phyloP scores from a whole-genome alignment of 2,113 vertebrate genomes.

The Cyprinus carpio region DNA sequence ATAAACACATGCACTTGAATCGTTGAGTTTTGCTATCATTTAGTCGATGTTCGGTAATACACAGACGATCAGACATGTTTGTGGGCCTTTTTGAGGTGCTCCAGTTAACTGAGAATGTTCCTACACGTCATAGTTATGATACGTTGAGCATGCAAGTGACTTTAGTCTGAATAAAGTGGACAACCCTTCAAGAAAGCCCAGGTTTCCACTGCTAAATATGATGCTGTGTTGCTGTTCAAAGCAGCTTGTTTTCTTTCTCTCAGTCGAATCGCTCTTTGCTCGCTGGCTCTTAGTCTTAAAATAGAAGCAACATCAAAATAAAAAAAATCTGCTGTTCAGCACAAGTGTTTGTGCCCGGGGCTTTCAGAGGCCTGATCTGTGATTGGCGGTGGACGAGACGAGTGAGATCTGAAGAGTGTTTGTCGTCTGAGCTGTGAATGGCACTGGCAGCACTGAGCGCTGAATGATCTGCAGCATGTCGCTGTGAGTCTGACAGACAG shows the following conservation, averaged over 20 bases:
- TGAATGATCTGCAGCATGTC: background rate
- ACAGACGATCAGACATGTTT: background rate
- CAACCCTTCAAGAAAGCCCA: background rate
- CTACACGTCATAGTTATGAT: background rate
- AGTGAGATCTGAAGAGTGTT: background rate
- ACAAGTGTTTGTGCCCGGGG: background rate
- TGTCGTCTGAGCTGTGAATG: background rate
- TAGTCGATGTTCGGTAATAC: background rate
- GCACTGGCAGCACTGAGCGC: no score
- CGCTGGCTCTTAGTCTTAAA: background rate
- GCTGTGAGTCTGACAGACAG: no score
- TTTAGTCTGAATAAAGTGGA: background rate
- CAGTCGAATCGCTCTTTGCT: background rate
- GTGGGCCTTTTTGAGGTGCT: no score
- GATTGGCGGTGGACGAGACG: background rate
- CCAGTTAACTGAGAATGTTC: background rate
- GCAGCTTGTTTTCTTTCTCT: background rate
- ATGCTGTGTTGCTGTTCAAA: background rate
- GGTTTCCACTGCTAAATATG: background rate
- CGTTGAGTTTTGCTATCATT: background rate
- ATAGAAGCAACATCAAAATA: background rate
- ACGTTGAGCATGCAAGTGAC: background rate
- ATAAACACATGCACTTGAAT: background rate
- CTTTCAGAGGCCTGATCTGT: background rate
- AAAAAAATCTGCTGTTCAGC: background rate